Conservation (phyloP, 2,888 invertebrate species). For the Lasioglossum marginatum region DNA sequence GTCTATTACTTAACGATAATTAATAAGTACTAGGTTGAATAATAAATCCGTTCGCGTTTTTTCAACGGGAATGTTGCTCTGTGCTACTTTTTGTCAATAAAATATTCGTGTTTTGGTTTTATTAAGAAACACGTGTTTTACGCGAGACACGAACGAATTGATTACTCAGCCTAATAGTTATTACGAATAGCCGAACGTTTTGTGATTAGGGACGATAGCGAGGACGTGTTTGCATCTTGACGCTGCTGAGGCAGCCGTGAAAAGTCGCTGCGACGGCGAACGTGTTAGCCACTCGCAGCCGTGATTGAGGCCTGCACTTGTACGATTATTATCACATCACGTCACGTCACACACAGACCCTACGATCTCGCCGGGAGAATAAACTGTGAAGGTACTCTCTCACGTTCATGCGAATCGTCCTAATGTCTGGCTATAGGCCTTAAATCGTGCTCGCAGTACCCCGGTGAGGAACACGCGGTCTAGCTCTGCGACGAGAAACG, state of each 20-base stretch:
- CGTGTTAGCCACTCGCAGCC: constrained; percentile 58
- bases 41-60: neutral
- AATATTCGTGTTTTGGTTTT: neutral
- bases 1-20: neutral
- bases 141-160: neutral
- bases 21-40: neutral
- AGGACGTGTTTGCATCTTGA: constrained; percentile 64
- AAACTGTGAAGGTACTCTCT: constrained; percentile 81
- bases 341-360: neutral
- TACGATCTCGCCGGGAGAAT: constrained; percentile 30
- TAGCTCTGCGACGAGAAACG: constrained; percentile 78
- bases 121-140: neutral
- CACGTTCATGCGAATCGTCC: constrained; percentile 83
- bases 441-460: constrained; percentile 84
- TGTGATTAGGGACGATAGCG: neutral
- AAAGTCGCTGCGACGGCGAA: constrained; percentile 40
- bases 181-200: neutral
- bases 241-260: neutral
- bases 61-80: neutral
- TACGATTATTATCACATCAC: neutral
- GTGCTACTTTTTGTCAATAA: no score
- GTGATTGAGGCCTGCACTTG: neutral
- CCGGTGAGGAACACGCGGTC: constrained; percentile 81
- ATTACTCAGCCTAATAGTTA: neutral
- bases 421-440: constrained; percentile 85